A percentile compares a stretch with the other conserved stretches of the same genome.
Evolutionary conservation across 2,888 invertebrate species (phyloP).

Genomic region (Apoderus coryli): DNA sequence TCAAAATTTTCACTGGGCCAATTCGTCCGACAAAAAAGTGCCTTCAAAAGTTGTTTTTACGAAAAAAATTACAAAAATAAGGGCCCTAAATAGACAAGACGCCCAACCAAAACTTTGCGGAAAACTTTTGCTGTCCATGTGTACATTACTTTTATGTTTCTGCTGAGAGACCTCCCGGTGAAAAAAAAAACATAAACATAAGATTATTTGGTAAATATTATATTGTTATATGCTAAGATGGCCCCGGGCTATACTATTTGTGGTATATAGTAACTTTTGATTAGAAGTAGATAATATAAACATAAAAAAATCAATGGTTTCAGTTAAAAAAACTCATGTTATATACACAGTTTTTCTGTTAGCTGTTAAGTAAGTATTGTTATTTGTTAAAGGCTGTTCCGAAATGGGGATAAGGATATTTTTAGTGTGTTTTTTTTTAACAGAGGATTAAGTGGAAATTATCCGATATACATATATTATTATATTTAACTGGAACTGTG

Average conservation of each 20-base stretch:
- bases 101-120: slow-evolving; percentile 46
- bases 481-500: too few species aligned
- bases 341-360: slow-evolving; percentile 32
- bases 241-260: slow-evolving; percentile 33
- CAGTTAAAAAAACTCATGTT: slow-evolving; percentile 32
- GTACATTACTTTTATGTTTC: slow-evolving; percentile 28
- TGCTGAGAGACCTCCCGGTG: slow-evolving; percentile 38
- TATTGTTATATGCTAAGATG: slow-evolving; percentile 37
- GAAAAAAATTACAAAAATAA: slow-evolving; percentile 60
- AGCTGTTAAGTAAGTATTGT: slow-evolving; percentile 32
- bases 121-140: slow-evolving; percentile 30
- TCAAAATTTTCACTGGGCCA: slow-evolving; percentile 72
- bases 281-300: slow-evolving; percentile 36
- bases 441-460: too few species aligned
- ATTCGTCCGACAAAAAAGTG: slow-evolving; percentile 92
- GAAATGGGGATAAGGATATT: slow-evolving; percentile 14
- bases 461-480: too few species aligned
- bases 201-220: slow-evolving; percentile 37
- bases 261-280: slow-evolving; percentile 38
- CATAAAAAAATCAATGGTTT: slow-evolving; percentile 36
- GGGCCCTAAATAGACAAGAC: slow-evolving; percentile 81
- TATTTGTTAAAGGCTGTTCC: slow-evolving; percentile 30
- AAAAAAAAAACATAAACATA: slow-evolving; percentile 34
- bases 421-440: too few species aligned
- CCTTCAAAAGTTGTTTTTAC: slow-evolving; percentile 88